phyloP scores from a whole-genome alignment of 2,888 invertebrate species.

The Elaeidobius kamerunicus region DNA sequence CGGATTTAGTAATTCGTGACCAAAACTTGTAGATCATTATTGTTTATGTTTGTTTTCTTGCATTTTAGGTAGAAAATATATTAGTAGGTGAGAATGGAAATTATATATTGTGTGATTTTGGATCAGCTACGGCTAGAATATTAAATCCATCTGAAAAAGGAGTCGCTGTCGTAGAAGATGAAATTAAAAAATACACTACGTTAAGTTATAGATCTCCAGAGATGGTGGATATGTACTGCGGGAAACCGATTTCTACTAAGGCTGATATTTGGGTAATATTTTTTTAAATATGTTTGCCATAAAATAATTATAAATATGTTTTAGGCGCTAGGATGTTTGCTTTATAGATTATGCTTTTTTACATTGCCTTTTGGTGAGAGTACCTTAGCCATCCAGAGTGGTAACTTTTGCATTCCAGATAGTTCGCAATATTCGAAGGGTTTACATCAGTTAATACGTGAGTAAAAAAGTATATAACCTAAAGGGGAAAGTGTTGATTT shows the following conservation, averaged over 20 bases:
- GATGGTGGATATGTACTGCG: constrained; percentile 89
- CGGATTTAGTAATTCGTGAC: neutral
- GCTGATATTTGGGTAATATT: constrained; percentile 78
- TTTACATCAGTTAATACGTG: constrained; percentile 71
- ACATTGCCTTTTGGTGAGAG: constrained; percentile 88
- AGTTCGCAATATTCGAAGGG: constrained; percentile 69
- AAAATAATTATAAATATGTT: constrained; percentile 35
- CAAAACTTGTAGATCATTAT: too few species aligned
- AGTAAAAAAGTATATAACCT: constrained; percentile 42
- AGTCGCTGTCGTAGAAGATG: constrained; percentile 72
- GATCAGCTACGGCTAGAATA: constrained; percentile 83
- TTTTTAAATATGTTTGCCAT: constrained; percentile 1
- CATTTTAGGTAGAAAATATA: constrained; percentile 78
- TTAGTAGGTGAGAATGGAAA: constrained; percentile 74
- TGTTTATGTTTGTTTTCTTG: neutral
- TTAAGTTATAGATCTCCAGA: constrained; percentile 87
- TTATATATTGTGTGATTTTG: constrained; percentile 91
- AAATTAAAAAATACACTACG: constrained; percentile 85
- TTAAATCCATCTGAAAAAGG: constrained; percentile 67
- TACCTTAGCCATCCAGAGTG: constrained; percentile 88
- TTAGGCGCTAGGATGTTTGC: constrained; percentile 81
- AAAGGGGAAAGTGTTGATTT: neutral
- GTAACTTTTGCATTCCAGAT: constrained; percentile 81
- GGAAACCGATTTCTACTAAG: constrained; percentile 79
- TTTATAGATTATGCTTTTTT: constrained; percentile 89